phyloP scores from a whole-genome alignment of 2,888 invertebrate species.

The Noctua fimbriata region DNA sequence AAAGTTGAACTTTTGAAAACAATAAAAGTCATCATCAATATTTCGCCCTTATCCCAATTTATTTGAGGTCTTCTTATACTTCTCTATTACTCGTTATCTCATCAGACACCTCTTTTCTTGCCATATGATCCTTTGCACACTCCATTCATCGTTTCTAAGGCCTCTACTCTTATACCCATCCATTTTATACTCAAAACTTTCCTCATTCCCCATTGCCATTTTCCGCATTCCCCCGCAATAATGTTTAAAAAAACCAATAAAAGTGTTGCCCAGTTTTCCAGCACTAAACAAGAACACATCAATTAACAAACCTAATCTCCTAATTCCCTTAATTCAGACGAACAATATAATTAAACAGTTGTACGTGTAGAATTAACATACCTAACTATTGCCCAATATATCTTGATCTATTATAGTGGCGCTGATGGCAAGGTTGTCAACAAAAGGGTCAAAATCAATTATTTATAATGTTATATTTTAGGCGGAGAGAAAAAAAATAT shows the following conservation, averaged over 20 bases:
- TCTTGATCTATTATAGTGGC: slow-evolving; percentile 1
- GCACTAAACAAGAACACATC: slow-evolving; percentile 7
- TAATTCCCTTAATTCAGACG: slow-evolving; percentile 34
- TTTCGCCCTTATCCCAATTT: too few relatives aligned
- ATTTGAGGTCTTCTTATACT: too few relatives aligned
- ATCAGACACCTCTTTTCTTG: too few relatives aligned
- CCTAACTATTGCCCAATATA: not conserved
- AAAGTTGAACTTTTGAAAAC: not conserved
- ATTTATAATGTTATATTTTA: not conserved
- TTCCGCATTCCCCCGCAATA: not conserved
- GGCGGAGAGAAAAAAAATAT: too few relatives aligned
- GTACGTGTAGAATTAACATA: slow-evolving; percentile 43
- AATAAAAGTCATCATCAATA: not conserved
- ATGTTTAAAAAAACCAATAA: not conserved
- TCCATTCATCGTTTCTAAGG: not conserved
- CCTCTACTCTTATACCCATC: not conserved
- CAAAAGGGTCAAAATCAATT: not conserved
- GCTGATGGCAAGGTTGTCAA: not conserved
- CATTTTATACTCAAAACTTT: not conserved
- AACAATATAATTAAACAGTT: slow-evolving; percentile 49
- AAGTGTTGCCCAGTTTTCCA: not conserved
- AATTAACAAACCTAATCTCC: slow-evolving; percentile 39
- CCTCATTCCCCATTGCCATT: not conserved
- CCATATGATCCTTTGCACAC: too few relatives aligned
- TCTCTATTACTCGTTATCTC: too few relatives aligned